Evolutionary conservation across 2,888 invertebrate genomes (phyloP).

Genomic region (Agrotis exclamationis): DNA sequence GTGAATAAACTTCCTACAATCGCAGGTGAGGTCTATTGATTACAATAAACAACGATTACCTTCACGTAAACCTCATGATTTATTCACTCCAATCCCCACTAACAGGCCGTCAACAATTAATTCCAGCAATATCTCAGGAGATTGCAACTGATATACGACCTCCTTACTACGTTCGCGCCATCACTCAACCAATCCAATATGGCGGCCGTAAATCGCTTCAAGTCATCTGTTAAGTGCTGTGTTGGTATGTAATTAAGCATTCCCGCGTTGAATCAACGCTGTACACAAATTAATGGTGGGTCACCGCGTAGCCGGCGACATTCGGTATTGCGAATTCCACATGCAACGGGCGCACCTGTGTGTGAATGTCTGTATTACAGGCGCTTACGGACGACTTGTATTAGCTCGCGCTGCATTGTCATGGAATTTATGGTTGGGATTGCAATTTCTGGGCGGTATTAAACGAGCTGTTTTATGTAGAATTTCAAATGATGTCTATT

Average conservation of each 20-base stretch:
- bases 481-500: slow-evolving; percentile 6
- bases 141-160: slow-evolving; percentile 57
- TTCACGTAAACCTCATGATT: slow-evolving; percentile 34
- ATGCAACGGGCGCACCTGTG: slow-evolving; percentile 50
- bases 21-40: not conserved
- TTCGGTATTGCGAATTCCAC: slow-evolving; percentile 66
- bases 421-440: slow-evolving; percentile 26
- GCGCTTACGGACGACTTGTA: slow-evolving; percentile 33
- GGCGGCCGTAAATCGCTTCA: slow-evolving; percentile 68
- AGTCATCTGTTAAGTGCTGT: slow-evolving; percentile 68
- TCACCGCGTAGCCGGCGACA: slow-evolving; percentile 62
- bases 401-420: slow-evolving; percentile 42
- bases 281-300: slow-evolving; percentile 69
- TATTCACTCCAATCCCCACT: slow-evolving; percentile 39
- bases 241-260: slow-evolving; percentile 72
- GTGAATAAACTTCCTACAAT: slow-evolving; percentile 9
- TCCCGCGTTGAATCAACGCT: slow-evolving; percentile 70
- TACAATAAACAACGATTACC: slow-evolving; percentile 13
- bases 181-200: slow-evolving; percentile 67
- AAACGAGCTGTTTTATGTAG: not conserved
- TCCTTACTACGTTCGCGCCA: slow-evolving; percentile 59
- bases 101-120: slow-evolving; percentile 58
- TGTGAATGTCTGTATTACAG: slow-evolving; percentile 59
- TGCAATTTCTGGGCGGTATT: slow-evolving; percentile 23
- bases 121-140: slow-evolving; percentile 57